Evolutionary conservation across 2,888 invertebrate genomes (phyloP).

Genomic region (Sarcophaga carnaria): DNA sequence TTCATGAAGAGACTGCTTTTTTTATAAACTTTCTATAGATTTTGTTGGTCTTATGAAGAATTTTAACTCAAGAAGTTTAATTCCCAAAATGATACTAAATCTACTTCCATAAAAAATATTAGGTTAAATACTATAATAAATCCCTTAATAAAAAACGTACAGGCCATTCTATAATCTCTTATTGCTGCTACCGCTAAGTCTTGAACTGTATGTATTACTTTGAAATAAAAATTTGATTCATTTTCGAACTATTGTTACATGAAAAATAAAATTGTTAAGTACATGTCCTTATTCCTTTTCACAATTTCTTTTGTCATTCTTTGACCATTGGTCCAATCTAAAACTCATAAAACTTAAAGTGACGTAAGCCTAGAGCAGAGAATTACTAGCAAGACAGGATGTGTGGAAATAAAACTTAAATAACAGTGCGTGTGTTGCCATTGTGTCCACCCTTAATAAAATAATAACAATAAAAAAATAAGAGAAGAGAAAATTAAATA

Average conservation of each 20-base stretch:
- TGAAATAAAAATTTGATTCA: conserved; percentile 62
- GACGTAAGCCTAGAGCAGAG: conserved; percentile 61
- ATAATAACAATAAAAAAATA: conserved; percentile 36
- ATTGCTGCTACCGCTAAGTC: conserved; percentile 21
- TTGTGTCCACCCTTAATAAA: conserved; percentile 48
- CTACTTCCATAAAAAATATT: conserved; percentile 29
- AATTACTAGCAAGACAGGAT: conserved; percentile 50
- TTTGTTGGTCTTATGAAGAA: no score
- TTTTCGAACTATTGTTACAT: conserved; percentile 38
- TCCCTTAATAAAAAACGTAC: conserved; percentile 25
- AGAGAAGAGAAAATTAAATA: conserved; percentile 41
- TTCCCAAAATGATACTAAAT: background rate
- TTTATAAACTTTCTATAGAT: no score
- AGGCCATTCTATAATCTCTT: conserved; percentile 51
- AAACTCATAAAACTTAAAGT: conserved; percentile 61
- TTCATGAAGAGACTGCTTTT: no score
- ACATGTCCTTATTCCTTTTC: conserved; percentile 13
- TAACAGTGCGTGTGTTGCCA: conserved; percentile 14
- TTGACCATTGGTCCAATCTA: conserved; percentile 42
- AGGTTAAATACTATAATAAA: conserved; percentile 43
- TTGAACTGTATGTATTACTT: conserved; percentile 46
- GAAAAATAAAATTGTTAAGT: conserved; percentile 56
- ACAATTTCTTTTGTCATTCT: background rate
- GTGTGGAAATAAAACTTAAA: conserved; percentile 62
- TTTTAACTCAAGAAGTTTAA: no score